Evolutionary conservation across 2,113 vertebrate genomes (phyloP), one percentile per base, ranked within the genome.

Genomic region (Cariama cristata): DNA sequence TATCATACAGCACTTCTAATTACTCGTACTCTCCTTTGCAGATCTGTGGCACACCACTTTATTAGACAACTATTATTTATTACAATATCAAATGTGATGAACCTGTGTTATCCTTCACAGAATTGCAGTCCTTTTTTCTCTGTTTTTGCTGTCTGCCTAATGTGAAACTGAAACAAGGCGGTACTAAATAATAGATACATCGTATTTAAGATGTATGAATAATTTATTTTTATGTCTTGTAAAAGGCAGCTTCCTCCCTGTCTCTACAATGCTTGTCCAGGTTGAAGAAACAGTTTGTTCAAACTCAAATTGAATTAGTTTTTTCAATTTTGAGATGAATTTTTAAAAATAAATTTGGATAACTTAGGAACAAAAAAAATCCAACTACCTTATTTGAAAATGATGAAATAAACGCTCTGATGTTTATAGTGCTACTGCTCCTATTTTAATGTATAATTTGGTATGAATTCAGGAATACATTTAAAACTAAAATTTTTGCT

Each of bases 181-280:
- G 75, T 94, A 38, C 42, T 96, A 91, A 96, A 97, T 96, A 96
- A 97, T 92, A 53, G 86, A 96, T 95, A 62, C 10, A 24, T 66
- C 0, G 4, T 90, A 97, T 93, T 95, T 95, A 95, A 88, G 68
- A 88, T 47, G 32, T 9, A 22, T 94, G 63, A 96, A 97, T 97
- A 94, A 95, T 96, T 96, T 76, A 97, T 68, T 90, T 79, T 92
- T 89, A 88, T 93, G 62, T 72, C 84, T 91, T 96, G 66, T 68
- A 72, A 91, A 83, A 90, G 40, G 62, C 77, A 88, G 27, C 33
- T 45, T 85, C 53, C 53, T 82, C 59, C 12, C 33, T 23, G 10
- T 35, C 30, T 72, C 52, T 72, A 23, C 60, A 75, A 53, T 72
- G 63, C 28, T 86, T 86, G 45, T 50, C 45, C 76, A 86, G 50